Base-by-base conservation (phyloP, 2,113 vertebrate species). In the Vireo altiloquus region DNA sequence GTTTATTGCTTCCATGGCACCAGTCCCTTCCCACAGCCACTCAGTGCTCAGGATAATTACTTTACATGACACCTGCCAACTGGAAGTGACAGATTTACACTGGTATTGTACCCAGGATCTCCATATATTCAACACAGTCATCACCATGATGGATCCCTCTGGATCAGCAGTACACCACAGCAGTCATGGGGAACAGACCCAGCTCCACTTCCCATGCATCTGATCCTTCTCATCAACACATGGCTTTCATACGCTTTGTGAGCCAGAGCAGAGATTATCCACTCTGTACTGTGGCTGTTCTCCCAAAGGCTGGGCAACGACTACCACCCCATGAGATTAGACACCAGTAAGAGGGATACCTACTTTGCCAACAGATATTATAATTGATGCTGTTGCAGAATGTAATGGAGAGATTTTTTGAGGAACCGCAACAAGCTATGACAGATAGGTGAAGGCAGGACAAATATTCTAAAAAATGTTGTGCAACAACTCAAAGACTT, bases 291-390 rank as follows among this genome's bases (percentile, higher is more conserved):
- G 1, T 33, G 46, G 14, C 28, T 86, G 31, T 76, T 59, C 39
- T 80, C 30, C 39, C 27, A 72, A 63, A 68, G 30, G 9, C 17
- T 60, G 16, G 18, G 11, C 59, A 64, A 60, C 0, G 0, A 47
- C 18, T 35, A 52, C 42, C 14, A 63, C 12, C 7, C 11, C 1
- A 2, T 0, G 1, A 66, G 6, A 56, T 33, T 7, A 61, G 59
- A 59, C 40, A 49, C 24, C 16, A 37, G 7, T 24, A 46, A 66
- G 42, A 88, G 35, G 46, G 23, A 53, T 39, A 39, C 9, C 33
- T 65, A 10, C 39, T 15, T 71, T 87, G 53, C 25, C 72, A 91
- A 63, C 22, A 66, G 27, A 13, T 65, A 31, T 44, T 54, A 13
- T 6, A 92, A 63, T 27, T 71, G 23, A 24, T 70, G n/a, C n/a